Base-by-base conservation (phyloP, 2,797 vertebrate species). In the Mionectes olivaceus region DNA sequence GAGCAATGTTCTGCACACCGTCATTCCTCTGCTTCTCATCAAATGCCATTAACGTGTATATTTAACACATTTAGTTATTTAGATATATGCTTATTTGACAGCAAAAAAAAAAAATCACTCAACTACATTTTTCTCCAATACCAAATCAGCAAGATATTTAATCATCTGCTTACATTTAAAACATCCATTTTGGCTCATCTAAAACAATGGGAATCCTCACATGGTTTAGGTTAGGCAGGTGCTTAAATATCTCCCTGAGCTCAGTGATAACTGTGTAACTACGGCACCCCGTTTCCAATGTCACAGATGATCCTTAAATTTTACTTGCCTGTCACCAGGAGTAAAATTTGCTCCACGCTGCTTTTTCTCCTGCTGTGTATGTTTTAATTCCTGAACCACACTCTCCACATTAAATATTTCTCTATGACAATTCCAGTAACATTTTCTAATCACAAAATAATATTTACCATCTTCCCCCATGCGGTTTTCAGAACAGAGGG, bases 361-460 rank as follows among this genome's bases (percentile, higher is more conserved):
- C 61, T 90, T 89, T 94, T 91, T 81, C 59, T 92, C 96, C 83
- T 52, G 87, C 95, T 96, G 94, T 80, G 76, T 76, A 65, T 92
- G 77, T 94, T 95, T 96, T 96, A 84, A 97, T 97, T 97, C 97
- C 91, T 90, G 94, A 95, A 90, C 87, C 77, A 57, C 81, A 88
- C 88, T 73, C 87, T 97, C 87, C 75, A 67, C 87, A 69, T 92
- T 85, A 80, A 91, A 87, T 94, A 95, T 97, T 98, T 97, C 93
- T 96, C 90, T 94, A 63, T 95, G 96, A 97, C 97, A 96, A 95
- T 97, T 96, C 95, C 95, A 96, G 97, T 96, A 98, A 97, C 95
- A 95, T 97, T 97, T 98, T 97, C 97, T 98, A 97, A 98, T 98
- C 97, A 96, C 96, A 97, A 97, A 98, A 97, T 97, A 95, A 94